A percentile compares a stretch with the other conserved stretches of the same genome.
These are phyloP conservation scores for Periphyllus acericola DNA, from an alignment of 2,888 invertebrate species.

Conservation along the genomic window DNA sequence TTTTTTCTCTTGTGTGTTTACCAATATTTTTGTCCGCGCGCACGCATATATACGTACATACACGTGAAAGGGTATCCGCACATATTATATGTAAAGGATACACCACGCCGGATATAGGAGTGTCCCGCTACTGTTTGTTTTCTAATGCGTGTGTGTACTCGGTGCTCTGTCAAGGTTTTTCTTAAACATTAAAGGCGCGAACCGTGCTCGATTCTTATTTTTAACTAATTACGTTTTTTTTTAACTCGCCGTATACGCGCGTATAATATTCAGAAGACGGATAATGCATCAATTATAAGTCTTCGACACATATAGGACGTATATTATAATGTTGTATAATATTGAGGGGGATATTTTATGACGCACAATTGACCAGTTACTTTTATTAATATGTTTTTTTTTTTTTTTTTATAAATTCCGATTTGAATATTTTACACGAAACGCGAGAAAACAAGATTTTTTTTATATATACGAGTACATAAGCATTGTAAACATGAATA, in stretches of 20 bases:
- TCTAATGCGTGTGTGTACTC: conserved; percentile 24
- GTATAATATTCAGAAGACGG: not conserved
- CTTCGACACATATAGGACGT: not conserved
- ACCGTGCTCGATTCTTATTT: conserved; percentile 24
- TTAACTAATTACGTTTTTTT: conserved; percentile 14
- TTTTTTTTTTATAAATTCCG: no score
- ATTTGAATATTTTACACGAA: not conserved
- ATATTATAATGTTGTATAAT: not conserved
- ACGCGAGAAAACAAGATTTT: conserved; percentile 8
- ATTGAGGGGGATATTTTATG: not conserved
- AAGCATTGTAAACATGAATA: not conserved
- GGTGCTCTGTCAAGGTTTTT: conserved; percentile 42
- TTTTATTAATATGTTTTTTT: not conserved
- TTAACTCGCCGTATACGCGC: not conserved
- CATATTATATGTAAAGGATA: conserved; percentile 33
- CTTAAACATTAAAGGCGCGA: conserved; percentile 40
- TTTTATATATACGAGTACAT: not conserved
- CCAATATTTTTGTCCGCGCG: conserved; percentile 23
- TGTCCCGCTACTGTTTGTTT: conserved; percentile 61
- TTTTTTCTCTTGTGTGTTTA: not conserved
- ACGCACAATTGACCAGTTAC: not conserved
- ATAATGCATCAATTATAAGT: not conserved
- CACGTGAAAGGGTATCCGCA: conserved; percentile 38
- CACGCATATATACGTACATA: not conserved
- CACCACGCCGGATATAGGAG: conserved; percentile 59